Conservation (phyloP, 2,113 vertebrate species). For the Gymnocephalus cernua region DNA sequence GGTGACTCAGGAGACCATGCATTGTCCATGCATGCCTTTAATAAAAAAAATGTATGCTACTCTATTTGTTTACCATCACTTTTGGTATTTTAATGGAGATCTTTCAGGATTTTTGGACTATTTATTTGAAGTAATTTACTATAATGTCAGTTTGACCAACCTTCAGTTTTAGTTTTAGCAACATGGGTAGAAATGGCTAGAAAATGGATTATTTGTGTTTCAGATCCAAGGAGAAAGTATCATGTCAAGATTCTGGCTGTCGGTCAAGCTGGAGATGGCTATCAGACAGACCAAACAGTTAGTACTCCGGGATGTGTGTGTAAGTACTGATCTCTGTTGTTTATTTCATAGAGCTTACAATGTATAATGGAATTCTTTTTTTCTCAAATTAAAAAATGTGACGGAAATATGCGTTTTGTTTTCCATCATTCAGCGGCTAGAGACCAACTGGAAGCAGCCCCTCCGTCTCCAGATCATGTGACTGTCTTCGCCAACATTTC, state of each 20-base stretch:
- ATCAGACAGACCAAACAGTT: constrained; percentile 94
- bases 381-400: background rate
- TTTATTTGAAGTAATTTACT: background rate
- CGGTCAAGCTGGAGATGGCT: constrained; percentile 91
- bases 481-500: constrained; percentile 89
- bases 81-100: constrained; percentile 22
- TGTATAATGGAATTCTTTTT: background rate
- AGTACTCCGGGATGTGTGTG: constrained; percentile 95
- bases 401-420: constrained; percentile 6
- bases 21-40: constrained; percentile 51
- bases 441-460: constrained; percentile 89
- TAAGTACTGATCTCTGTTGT: constrained; percentile 81
- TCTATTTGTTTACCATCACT: constrained; percentile 31
- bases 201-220: constrained; percentile 44
- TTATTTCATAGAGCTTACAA: background rate
- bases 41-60: background rate
- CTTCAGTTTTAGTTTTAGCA: background rate
- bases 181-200: background rate
- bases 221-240: constrained; percentile 96
- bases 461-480: constrained; percentile 92
- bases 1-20: constrained; percentile 53
- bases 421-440: constrained; percentile 86
- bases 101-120: constrained; percentile 18
- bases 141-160: background rate
- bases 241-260: constrained; percentile 93